Evolutionary conservation across 1,140 invertebrate genomes (phyloP), one percentile per base, ranked within the genome.

Genomic region (Drosophila mojavensis): DNA sequence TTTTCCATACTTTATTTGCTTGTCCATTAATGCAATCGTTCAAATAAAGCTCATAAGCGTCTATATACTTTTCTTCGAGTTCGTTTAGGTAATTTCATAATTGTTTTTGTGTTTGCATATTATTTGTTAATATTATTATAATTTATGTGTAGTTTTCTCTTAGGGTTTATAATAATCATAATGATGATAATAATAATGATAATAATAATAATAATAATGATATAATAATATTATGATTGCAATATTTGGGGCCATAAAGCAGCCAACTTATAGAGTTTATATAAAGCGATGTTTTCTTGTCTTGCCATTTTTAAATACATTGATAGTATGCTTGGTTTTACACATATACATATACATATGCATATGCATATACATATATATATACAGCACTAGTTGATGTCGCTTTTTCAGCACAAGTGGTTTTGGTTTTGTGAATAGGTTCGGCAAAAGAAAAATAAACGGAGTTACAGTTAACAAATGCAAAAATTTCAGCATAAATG

Each of bases 41-140:
- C 84, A 89, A 89, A 89, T 89, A 89, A 89, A 89, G 84, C 85
- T 89, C 84, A 89, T 89, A 89, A 89, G 84, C 84, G 84, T 89
- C 84, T 89, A 89, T 88, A 88, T 88, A 89, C 78, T 83, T 79
- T 78, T 67, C 60, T 79, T 58, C 74, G 45, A n/a, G 30, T 67
- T 60, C 50, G 43, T 55, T 63, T 48, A 48, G 41, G n/a, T 43
- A 33, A 39, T 39, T 39, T 39, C 3, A 3, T 39, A 11, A 41
- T 61, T 17, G 45, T 30, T 62, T 60, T 30, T 20, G 10, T 47
- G 20, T 68, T 45, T 62, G 24, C 43, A 54, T 68, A 65, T 55
- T 59, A 3, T 13, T 10, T 36, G 24, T 58, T 15, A 17, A 59
- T 59, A 43, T 59, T 50, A 17, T 55, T 54, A 15, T 43, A 33